Evolutionary conservation across 1,140 invertebrate genomes (phyloP).

Genomic region (Macrocentrus cingulum): DNA sequence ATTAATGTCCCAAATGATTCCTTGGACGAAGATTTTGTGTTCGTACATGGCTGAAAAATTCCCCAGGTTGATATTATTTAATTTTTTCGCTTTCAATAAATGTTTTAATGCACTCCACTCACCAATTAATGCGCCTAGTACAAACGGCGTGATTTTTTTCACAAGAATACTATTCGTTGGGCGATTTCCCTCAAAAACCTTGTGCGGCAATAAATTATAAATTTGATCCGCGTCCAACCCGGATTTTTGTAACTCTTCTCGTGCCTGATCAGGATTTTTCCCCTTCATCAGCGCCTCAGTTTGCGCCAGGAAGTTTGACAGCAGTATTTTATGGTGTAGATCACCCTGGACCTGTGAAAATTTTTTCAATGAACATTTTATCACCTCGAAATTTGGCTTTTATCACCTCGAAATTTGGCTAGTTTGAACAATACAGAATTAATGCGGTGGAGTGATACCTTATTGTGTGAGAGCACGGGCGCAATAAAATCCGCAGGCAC

Average conservation of each 20-base stretch:
- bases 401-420: too few relatives aligned
- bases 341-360: slow-evolving; percentile 48
- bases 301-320: slow-evolving; percentile 98
- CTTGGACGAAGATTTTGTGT: slow-evolving; percentile 98
- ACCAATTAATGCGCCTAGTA: slow-evolving; percentile 94
- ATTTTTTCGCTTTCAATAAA: too few relatives aligned
- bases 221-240: slow-evolving; percentile 74
- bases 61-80: too few relatives aligned
- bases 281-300: slow-evolving; percentile 97
- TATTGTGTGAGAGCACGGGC: slow-evolving; percentile 90
- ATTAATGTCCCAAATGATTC: slow-evolving; percentile 99
- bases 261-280: slow-evolving; percentile 78
- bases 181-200: slow-evolving; percentile 95
- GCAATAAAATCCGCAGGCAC: slow-evolving; percentile 98
- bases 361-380: too few relatives aligned
- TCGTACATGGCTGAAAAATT: slow-evolving; percentile 92
- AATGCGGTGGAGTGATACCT: too few relatives aligned
- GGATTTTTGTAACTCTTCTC: slow-evolving; percentile 72
- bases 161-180: slow-evolving; percentile 98
- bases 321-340: slow-evolving; percentile 81
- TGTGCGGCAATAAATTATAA: slow-evolving; percentile 87
- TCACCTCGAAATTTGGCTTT: too few relatives aligned
- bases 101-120: slow-evolving; percentile 44
- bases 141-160: slow-evolving; percentile 91
- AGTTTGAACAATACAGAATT: too few relatives aligned